phyloP scores from a whole-genome alignment of 2,113 vertebrate species.

The Ploceus nigricollis region DNA sequence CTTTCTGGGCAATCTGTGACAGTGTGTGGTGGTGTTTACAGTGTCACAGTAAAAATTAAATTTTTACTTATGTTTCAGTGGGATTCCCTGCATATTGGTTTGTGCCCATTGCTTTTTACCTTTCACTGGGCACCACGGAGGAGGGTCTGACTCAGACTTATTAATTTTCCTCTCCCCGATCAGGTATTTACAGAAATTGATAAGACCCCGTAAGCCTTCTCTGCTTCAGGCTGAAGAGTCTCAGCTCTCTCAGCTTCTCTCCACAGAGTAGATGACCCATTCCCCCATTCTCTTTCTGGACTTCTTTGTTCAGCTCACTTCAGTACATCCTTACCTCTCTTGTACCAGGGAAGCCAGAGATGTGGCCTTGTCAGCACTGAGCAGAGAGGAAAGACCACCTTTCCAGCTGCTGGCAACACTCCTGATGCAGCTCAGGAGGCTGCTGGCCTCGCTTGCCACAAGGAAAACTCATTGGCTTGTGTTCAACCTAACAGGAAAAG shows the following conservation, averaged over 20 bases:
- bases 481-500: not conserved
- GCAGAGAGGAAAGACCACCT: not conserved
- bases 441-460: not conserved
- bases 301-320: not conserved
- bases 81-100: not conserved
- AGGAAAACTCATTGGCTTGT: not conserved
- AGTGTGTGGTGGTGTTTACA: not conserved
- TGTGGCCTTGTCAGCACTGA: not conserved
- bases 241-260: not conserved
- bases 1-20: not conserved
- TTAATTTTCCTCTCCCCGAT: not conserved
- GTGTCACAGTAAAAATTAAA: not conserved
- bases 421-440: not conserved
- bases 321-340: not conserved
- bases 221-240: not conserved
- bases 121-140: not conserved
- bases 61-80: not conserved
- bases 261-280: not conserved
- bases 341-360: not conserved
- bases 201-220: not conserved
- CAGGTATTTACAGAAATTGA: not conserved
- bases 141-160: not conserved
- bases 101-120: not conserved
- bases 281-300: not conserved
- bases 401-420: not conserved